These are phyloP conservation scores for Bucorvus abyssinicus DNA, from an alignment of 2,797 vertebrate species.

Conservation along the genomic window DNA sequence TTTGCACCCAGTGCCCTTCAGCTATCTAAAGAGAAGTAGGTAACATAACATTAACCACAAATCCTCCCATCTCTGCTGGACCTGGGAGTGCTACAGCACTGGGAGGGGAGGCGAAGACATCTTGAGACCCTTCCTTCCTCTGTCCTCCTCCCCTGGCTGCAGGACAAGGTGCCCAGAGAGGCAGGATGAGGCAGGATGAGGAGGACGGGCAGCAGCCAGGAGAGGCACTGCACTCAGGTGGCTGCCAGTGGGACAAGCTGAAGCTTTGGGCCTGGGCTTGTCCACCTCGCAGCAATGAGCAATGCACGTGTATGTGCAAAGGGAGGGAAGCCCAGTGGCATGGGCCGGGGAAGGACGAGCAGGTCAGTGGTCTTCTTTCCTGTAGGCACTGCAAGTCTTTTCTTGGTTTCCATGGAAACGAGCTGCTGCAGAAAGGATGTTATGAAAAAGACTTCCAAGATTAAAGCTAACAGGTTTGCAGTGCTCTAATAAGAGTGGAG, in stretches of 20 bases:
- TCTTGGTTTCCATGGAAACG: conserved; percentile 38
- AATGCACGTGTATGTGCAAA: background rate
- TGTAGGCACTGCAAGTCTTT: accelerated
- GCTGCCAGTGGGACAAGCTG: background rate
- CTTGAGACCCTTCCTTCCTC: background rate
- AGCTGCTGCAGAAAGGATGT: conserved; percentile 12
- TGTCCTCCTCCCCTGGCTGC: background rate
- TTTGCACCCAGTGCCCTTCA: background rate
- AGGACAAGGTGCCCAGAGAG: background rate
- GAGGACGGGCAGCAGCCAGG: background rate
- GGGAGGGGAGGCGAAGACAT: background rate
- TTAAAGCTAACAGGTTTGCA: background rate
- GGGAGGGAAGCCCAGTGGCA: background rate
- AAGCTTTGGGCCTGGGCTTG: background rate
- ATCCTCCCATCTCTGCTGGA: background rate
- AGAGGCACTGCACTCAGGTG: background rate
- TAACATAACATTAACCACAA: background rate
- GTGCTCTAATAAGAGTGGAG: background rate
- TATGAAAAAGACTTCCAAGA: background rate
- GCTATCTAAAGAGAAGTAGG: background rate
- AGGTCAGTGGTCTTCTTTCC: background rate
- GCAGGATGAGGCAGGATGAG: background rate
- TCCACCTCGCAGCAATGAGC: accelerated
- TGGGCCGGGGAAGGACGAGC: background rate
- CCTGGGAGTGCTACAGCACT: background rate